Base-by-base conservation (phyloP, 2,113 vertebrate species). In the Antechinus flavipes region DNA sequence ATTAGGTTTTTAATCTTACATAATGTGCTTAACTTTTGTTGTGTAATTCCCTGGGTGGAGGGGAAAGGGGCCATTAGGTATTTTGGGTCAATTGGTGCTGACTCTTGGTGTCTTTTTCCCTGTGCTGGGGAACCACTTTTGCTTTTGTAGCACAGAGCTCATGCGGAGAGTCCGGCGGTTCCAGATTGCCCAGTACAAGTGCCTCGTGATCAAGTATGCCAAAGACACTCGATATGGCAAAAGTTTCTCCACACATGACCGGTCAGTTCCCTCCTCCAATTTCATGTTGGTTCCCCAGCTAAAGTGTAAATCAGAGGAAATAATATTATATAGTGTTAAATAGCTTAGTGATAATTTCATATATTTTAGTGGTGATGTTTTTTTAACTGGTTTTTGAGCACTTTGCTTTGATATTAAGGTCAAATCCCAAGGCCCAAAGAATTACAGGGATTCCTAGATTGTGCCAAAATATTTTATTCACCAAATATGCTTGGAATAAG, bases 81-180 rank as follows among this genome's bases (percentile, higher is more conserved):
- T 96, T 53, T 58, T 0, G 0, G 1, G 61, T 0, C 2, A 25
- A 1, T 16, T 42, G n/a, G 30, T 30, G 0, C 91, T 61, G 46
- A 23, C 0, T 58, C 2, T n/a, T 2, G 8, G 10, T 1, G 8
- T 25, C 2, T 27, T 16, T 50, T 76, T 93, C 89, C 55, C 27
- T 5, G 22, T 19, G 26, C 19, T 53, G 91, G 26, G 68, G 35
- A 24, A 25, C 7, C 56, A 58, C 54, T 46, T n/a, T 50, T 5
- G 93, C 3, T 26, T 93, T 97, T 91, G 49, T 98, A 99, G 99
- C 98, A 99, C 99, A 0, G 99, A 99, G 95, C 97, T 99, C 93
- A 99, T 99, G 99, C 98, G 99, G 46, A 97, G 99, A 3, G 99
- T 99, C 46, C 99, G 99, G 0, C 99, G 99, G 46, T 99, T 99